Evolutionary conservation across 2,888 invertebrate species (phyloP), one percentile per base, ranked within the genome.

Genomic region (Axea sp.): DNA sequence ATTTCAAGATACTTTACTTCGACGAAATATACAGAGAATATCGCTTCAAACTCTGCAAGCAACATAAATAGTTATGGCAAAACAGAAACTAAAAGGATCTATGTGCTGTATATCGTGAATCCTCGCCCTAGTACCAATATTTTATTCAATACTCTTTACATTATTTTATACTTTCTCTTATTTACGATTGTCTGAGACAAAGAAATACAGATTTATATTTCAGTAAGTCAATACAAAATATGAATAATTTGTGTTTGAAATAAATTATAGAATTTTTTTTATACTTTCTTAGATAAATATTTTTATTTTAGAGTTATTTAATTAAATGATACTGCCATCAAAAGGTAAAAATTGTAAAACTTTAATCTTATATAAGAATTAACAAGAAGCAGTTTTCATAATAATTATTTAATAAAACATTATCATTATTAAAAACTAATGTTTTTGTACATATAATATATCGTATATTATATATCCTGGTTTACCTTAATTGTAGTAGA

Each of bases 1-100:
- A 67, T 57, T 67, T 57, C 12, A 8, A 17, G 17, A 49, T 45
- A 47, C 57, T 67, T 51, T 41, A 37, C 28, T 41, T 24, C 30
- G 19, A 53, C 33, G 35, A 60, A 51, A 60, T 7, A 14, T 51
- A 28, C 43, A 9, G 11, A 17, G 33, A 35, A 39, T 68, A 60
- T 60, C 43, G 59, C 41, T 60, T 35, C 7, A 9, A 51, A 39
- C 43, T 24, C 60, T 19, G 19, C 35, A 30, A 51, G 59, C 37
- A 43, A 35, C 59, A 68, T 68, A 68, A 68, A 68, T 68, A 65
- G 43, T 45, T 55, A 60, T 22, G 14, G 41, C 30, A 53, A 60
- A 59, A 37, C 43, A 60, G 59, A 68, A 68, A 68, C 59, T 68
- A 51, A 68, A 68, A 68, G 51, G 53, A 51, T 59, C 43, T 19